phyloP scores from a whole-genome alignment of 2,113 vertebrate genomes.

The Vulpes lagopus region DNA sequence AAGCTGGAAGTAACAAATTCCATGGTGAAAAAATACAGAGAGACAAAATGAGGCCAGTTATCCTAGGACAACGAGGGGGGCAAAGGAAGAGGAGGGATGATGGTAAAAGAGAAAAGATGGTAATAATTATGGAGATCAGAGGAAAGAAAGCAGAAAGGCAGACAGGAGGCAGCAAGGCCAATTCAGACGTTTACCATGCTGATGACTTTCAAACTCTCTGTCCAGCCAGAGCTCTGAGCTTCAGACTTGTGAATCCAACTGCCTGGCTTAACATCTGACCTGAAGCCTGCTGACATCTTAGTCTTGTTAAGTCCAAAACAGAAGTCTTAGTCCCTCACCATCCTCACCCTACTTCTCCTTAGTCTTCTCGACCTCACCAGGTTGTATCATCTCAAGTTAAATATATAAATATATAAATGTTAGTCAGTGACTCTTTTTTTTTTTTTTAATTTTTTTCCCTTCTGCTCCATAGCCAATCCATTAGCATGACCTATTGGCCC shows the following conservation, averaged over 20 bases:
- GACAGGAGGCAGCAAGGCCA: background rate
- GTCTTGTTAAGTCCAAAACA: background rate
- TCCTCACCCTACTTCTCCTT: background rate
- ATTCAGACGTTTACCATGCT: background rate
- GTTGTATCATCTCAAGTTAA: background rate
- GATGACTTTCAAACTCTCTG: background rate
- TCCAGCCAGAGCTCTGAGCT: background rate
- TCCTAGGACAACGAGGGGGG: background rate
- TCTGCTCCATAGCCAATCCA: background rate
- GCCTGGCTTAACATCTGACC: background rate
- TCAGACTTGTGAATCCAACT: background rate
- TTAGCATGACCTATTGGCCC: background rate
- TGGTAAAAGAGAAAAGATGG: background rate
- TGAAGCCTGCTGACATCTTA: background rate
- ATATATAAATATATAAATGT: background rate
- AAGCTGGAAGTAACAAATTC: conserved; percentile 2
- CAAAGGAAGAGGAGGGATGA: background rate
- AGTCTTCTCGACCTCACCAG: background rate
- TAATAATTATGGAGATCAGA: background rate
- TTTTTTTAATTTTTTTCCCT: background rate
- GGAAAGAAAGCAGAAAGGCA: background rate
- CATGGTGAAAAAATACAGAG: background rate
- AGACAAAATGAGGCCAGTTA: background rate
- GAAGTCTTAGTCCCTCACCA: background rate
- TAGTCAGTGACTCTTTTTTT: background rate